Evolutionary conservation across 2,888 invertebrate genomes (phyloP), one percentile per base, ranked within the genome.

Genomic region (Nomada ferruginata): DNA sequence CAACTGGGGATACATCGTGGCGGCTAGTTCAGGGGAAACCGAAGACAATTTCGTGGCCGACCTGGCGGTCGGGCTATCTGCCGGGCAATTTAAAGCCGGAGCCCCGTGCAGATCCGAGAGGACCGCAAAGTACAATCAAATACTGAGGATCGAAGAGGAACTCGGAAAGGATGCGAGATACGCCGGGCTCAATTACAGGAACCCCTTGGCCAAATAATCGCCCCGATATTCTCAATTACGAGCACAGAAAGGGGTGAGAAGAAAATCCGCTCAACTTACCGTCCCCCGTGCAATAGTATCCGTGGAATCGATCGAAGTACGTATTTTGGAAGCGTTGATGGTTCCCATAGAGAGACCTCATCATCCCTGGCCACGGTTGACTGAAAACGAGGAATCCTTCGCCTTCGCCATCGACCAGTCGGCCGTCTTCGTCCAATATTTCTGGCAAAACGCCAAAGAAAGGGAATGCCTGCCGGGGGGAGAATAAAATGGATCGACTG

Each of bases 331-430:
- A 99, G 88, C 98, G 96, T 87, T 97, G 96, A 92, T 99, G 99
- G 94, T 99, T 97, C 70, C 97, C 97, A 94, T 96, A 99, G 42
- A 99, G 95, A 0, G 98, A 97, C 84, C 99, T 95, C 98, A 99
- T 99, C 95, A 99, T 97, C 87, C 99, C 98, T 0, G 99, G 99
- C 99, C 99, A 99, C 2, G 99, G 99, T 88, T 96, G 96, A 53
- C 97, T 95, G 94, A 99, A 99, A 52, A 98, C 99, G 89, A 99
- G 94, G 93, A 98, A 99, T 3, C 99, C 99, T 94, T 99, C 98
- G 29, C 98, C 98, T 84, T 97, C 96, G 0, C 98, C 98, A 85
- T 97, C 96, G 77, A 98, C 96, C 91, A 97, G 96, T 89, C 95
- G 95, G 2, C 99, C 99, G 74, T 96, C 96, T 90, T 99, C 98